Percentiles rank a stretch among this genome's conserved stretches.
These are phyloP conservation scores for Gopherus flavomarginatus DNA, from an alignment of 2,113 vertebrate species.

Conservation along the genomic window DNA sequence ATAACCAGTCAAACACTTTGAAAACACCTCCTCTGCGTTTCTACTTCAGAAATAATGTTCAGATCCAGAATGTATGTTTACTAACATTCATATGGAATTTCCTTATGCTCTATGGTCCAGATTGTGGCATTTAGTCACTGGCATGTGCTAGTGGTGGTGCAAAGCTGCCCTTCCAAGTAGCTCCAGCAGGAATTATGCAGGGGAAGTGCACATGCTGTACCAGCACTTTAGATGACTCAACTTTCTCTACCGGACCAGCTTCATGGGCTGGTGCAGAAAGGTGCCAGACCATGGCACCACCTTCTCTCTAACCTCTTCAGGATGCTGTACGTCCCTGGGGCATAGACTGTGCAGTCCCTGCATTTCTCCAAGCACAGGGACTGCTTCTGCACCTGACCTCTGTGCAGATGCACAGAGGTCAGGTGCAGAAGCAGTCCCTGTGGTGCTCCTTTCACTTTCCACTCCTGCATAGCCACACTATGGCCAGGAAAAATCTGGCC, in stretches of 20 bases:
- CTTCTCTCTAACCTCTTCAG: background rate
- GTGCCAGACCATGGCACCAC: background rate
- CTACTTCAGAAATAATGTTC: conserved; percentile 36
- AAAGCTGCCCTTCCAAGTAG: background rate
- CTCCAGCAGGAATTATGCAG: background rate
- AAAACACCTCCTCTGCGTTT: conserved; percentile 42
- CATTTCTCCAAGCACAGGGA: background rate
- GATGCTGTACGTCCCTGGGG: background rate
- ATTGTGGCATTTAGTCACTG: background rate
- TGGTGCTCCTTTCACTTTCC: background rate
- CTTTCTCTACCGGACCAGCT: background rate
- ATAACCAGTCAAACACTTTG: background rate
- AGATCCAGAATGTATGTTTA: background rate
- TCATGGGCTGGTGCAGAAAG: background rate
- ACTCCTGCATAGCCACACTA: background rate
- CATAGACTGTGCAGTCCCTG: background rate
- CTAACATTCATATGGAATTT: background rate
- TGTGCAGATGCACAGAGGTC: background rate
- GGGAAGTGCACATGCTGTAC: background rate
- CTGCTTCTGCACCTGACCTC: background rate
- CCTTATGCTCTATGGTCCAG: background rate
- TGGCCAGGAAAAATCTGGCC: background rate
- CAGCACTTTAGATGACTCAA: background rate
- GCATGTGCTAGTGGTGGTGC: background rate
- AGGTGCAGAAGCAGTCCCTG: too few species aligned